These are phyloP conservation scores for Leucoraja erinaceus DNA, from an alignment of 2,113 vertebrate genomes.

Conservation along the genomic window DNA sequence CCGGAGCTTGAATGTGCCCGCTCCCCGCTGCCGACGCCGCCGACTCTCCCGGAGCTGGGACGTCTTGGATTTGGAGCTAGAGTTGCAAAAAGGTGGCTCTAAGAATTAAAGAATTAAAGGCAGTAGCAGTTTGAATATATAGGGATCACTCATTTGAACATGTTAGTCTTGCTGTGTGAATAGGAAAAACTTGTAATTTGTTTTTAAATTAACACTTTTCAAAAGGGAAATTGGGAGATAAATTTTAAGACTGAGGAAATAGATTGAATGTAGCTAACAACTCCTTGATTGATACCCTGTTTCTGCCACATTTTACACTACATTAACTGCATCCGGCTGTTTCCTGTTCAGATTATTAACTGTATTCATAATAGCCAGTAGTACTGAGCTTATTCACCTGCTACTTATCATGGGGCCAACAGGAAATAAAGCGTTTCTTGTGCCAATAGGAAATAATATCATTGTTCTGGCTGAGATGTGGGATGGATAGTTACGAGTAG, in stretches of 20 bases:
- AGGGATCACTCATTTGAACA: neutral
- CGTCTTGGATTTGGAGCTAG: too few species aligned
- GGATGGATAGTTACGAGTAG: neutral
- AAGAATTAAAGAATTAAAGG: too few species aligned
- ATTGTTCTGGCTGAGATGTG: neutral
- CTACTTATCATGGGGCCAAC: neutral
- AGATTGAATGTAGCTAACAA: neutral
- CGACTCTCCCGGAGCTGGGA: too few species aligned
- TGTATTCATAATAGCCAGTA: neutral
- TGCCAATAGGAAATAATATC: neutral
- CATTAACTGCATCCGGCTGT: constrained; percentile 16
- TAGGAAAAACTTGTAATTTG: too few species aligned
- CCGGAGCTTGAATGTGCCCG: too few species aligned
- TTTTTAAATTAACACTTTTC: neutral
- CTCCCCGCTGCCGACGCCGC: too few species aligned
- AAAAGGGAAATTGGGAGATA: neutral
- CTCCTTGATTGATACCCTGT: neutral
- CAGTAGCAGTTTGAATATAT: neutral
- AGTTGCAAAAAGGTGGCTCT: too few species aligned
- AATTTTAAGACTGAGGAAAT: neutral
- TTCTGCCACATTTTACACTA: neutral
- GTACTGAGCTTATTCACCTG: constrained; percentile 20
- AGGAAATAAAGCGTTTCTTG: constrained; percentile 19
- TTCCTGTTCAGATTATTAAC: neutral
- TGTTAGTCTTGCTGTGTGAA: neutral